These are phyloP conservation scores for Botrylloides violaceus DNA, from an alignment of 23 tunicate genomes.

Conservation along the genomic window DNA sequence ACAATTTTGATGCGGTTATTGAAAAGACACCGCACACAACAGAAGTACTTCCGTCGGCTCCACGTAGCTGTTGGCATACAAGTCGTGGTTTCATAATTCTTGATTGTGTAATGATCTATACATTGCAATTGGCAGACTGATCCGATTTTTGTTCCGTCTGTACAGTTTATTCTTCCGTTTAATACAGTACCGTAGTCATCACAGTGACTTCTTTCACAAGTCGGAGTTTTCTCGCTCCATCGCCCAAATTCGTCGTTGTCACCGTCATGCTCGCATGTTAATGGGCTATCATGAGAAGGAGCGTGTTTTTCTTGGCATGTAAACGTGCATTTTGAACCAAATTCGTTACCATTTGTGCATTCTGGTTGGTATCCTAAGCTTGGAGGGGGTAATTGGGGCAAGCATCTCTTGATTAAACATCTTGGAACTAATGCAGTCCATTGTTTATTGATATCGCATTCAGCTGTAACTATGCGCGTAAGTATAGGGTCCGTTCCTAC, in stretches of 20 bases:
- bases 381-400: neutral
- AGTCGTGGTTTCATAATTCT: slow-evolving; percentile 10
- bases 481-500: neutral
- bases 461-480: neutral
- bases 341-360: slow-evolving; percentile 20
- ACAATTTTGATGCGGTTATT: slow-evolving; percentile 8
- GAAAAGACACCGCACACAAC: slow-evolving; percentile 18
- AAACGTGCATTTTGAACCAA: slow-evolving; percentile 17
- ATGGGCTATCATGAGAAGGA: slow-evolving; percentile 6
- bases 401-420: slow-evolving; percentile 4
- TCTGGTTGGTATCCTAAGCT: slow-evolving; percentile 4
- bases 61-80: slow-evolving; percentile 10
- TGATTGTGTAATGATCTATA: slow-evolving; percentile 8
- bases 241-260: slow-evolving; percentile 20
- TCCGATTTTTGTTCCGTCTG: slow-evolving; percentile 18
- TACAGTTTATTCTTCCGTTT: slow-evolving; percentile 12
- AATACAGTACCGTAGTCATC: slow-evolving; percentile 15
- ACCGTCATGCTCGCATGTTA: slow-evolving; percentile 9
- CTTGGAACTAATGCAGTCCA: slow-evolving; percentile 16
- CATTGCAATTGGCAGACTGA: slow-evolving; percentile 11
- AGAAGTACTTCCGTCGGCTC: slow-evolving; percentile 5
- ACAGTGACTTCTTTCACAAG: slow-evolving; percentile 16
- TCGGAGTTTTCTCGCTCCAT: slow-evolving; percentile 14
- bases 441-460: slow-evolving; percentile 13
- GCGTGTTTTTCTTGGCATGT: slow-evolving; percentile 1